Evolutionary conservation across 2,797 vertebrate genomes (phyloP).

Genomic region (Diplodus puntazzo): DNA sequence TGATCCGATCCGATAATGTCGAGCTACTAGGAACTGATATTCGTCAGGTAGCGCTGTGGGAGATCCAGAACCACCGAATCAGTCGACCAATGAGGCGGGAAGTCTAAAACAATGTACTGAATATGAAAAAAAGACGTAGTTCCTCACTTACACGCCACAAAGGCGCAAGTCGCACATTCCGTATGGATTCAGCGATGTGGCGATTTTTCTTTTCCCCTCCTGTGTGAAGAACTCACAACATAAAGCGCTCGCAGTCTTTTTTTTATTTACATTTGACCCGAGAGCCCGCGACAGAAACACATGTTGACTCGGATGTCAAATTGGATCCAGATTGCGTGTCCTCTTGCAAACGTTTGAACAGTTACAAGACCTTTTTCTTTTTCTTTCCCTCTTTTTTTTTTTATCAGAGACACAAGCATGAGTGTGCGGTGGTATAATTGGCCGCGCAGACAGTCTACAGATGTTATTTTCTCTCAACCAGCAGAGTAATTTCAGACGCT

Average conservation of each 20-base stretch:
- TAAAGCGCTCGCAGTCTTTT: slow-evolving; percentile 61
- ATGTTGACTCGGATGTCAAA: slow-evolving; percentile 76
- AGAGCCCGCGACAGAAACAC: slow-evolving; percentile 71
- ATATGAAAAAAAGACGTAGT: neutral
- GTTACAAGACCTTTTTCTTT: slow-evolving; percentile 63
- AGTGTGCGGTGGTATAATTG: slow-evolving; percentile 75
- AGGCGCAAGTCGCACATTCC: slow-evolving; percentile 46
- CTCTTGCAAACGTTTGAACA: slow-evolving; percentile 73
- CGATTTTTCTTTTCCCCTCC: slow-evolving; percentile 26
- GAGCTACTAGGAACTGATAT: neutral
- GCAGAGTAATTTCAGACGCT: slow-evolving; percentile 73
- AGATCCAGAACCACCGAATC: neutral
- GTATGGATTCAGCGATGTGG: slow-evolving; percentile 45
- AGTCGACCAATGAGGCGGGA: neutral
- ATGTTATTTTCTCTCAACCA: slow-evolving; percentile 76
- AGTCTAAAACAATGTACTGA: neutral
- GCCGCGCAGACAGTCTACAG: slow-evolving; percentile 74
- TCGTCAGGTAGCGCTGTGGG: neutral
- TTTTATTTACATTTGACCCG: slow-evolving; percentile 76
- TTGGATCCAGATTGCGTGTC: slow-evolving; percentile 80
- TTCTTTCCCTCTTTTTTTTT: slow-evolving; percentile 21
- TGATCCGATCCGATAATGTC: slow-evolving; percentile 3
- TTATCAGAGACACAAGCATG: slow-evolving; percentile 72
- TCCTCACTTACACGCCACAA: slow-evolving; percentile 26
- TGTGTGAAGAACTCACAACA: slow-evolving; percentile 66